A percentile compares a stretch with the other conserved stretches of the same genome.
Conservation (phyloP, 2,888 invertebrate genomes). For the Spodoptera exigua region DNA sequence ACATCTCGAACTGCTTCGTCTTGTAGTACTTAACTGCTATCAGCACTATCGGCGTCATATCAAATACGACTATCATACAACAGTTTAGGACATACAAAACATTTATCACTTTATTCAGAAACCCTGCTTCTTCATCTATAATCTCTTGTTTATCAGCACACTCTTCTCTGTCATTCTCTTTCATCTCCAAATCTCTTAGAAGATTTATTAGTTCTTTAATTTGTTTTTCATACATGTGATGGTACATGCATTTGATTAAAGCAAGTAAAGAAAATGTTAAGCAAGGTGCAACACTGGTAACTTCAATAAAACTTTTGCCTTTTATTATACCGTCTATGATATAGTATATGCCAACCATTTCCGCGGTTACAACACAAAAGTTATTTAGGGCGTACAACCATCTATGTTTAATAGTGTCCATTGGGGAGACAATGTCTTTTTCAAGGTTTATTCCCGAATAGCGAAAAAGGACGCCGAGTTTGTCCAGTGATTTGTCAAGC, state of each 20-base stretch:
- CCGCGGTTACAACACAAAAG: constrained; percentile 56
- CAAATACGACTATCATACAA: constrained; percentile 64
- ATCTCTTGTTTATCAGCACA: constrained; percentile 49
- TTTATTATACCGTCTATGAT: constrained; percentile 50
- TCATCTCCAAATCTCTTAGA: constrained; percentile 56
- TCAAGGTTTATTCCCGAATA: constrained; percentile 60
- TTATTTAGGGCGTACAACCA: constrained; percentile 60
- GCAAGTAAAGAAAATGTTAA: constrained; percentile 55
- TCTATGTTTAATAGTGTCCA: constrained; percentile 54
- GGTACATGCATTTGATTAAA: constrained; percentile 57
- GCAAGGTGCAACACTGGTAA: constrained; percentile 66
- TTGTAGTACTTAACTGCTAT: constrained; percentile 64
- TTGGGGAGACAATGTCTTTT: constrained; percentile 36
- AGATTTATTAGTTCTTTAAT: constrained; percentile 50
- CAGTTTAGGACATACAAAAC: constrained; percentile 60
- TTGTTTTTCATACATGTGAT: constrained; percentile 50
- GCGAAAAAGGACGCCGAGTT: constrained; percentile 55
- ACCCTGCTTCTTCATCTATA: constrained; percentile 52
- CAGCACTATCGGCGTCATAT: constrained; percentile 61
- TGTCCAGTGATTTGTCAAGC: constrained; percentile 59
- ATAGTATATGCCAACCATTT: constrained; percentile 49
- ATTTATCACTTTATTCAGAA: constrained; percentile 60
- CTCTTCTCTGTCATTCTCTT: constrained; percentile 39
- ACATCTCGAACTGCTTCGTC: constrained; percentile 61
- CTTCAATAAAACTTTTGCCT: constrained; percentile 61